phyloP scores from a whole-genome alignment of 1,140 invertebrate genomes.

The Leucophenga varia region DNA sequence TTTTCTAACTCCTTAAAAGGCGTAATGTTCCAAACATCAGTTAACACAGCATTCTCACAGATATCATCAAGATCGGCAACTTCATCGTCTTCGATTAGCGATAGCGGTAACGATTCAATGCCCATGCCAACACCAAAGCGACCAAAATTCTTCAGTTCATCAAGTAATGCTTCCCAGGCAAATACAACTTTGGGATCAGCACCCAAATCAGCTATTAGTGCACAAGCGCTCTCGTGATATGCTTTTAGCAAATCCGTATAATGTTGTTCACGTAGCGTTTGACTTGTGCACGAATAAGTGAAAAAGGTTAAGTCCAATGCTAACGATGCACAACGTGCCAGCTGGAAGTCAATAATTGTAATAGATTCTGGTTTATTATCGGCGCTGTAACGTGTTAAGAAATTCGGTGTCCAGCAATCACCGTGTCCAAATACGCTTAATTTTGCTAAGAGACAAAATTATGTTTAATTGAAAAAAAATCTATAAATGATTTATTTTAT shows the following conservation, averaged over 20 bases:
- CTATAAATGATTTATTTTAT: too few species aligned
- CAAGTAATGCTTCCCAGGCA: constrained; percentile 58
- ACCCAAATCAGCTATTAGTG: constrained; percentile 61
- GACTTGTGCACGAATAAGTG: constrained; percentile 65
- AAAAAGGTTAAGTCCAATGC: constrained; percentile 65
- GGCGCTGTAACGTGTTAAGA: constrained; percentile 61
- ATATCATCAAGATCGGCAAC: constrained; percentile 65
- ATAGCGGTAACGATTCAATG: constrained; percentile 65
- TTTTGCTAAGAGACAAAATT: constrained; percentile 17
- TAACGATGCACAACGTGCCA: constrained; percentile 62
- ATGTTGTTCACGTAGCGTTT: constrained; percentile 60
- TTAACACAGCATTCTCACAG: constrained; percentile 58
- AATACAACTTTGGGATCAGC: constrained; percentile 64
- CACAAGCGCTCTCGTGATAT: constrained; percentile 63
- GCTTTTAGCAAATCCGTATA: constrained; percentile 61
- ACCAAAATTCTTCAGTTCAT: constrained; percentile 64
- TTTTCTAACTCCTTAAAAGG: constrained; percentile 60
- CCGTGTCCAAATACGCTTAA: constrained; percentile 67
- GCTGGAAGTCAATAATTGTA: constrained; percentile 71
- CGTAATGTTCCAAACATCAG: constrained; percentile 60
- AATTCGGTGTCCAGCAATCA: constrained; percentile 75
- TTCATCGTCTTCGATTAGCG: constrained; percentile 62
- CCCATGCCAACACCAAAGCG: constrained; percentile 64
- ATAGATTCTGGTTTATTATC: constrained; percentile 56
- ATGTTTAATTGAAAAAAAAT: background rate